Conservation (phyloP, 1,140 invertebrate species). For the Colletes latitarsis region DNA sequence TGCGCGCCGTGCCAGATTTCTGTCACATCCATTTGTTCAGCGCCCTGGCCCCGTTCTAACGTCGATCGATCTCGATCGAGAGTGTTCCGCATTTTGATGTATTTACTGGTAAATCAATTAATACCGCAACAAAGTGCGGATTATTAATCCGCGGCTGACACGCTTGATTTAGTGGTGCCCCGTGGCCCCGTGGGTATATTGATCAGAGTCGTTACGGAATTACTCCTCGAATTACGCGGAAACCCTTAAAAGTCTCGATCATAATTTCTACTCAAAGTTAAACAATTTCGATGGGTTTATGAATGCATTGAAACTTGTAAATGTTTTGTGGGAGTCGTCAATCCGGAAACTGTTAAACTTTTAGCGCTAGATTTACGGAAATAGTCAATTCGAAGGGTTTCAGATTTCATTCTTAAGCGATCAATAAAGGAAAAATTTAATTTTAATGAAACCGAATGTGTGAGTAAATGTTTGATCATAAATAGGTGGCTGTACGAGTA, state of each 20-base stretch:
- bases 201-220: constrained; percentile 7
- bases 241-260: not conserved
- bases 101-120: constrained; percentile 46
- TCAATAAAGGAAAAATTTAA: too few species aligned
- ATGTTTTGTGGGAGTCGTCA: too few species aligned
- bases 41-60: not conserved
- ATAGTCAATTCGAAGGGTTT: too few species aligned
- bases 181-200: not conserved
- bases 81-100: not conserved
- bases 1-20: constrained; percentile 60
- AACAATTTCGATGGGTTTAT: too few species aligned
- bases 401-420: too few species aligned
- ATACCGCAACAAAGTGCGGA: constrained; percentile 14
- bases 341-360: too few species aligned
- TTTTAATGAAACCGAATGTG: too few species aligned
- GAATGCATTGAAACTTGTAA: too few species aligned
- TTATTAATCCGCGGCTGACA: constrained; percentile 35
- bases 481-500: too few species aligned
- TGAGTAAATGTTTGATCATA: too few species aligned
- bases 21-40: constrained; percentile 56
- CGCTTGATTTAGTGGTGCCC: constrained; percentile 20
- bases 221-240: not conserved
- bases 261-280: too few species aligned
- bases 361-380: too few species aligned
- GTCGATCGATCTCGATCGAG: constrained; percentile 14